Conservation (phyloP, 2,797 vertebrate species). For the Thalassophryne amazonica region DNA sequence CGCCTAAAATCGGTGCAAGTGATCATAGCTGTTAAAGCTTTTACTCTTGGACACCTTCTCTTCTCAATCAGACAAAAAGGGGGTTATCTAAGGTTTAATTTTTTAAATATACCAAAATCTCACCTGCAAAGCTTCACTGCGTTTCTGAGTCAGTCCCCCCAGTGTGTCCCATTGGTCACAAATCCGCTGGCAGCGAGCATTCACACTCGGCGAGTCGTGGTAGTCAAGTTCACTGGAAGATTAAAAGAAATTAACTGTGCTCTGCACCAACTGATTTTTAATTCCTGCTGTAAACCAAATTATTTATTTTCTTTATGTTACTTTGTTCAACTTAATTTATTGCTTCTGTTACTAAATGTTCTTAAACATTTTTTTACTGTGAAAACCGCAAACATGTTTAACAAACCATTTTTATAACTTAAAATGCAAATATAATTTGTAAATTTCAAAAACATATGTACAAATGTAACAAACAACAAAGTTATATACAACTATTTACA, state of each 20-base stretch:
- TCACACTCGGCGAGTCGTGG: conserved; percentile 96
- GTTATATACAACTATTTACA: too few species aligned
- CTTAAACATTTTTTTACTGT: too few species aligned
- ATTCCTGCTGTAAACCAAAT: neutral
- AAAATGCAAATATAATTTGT: too few species aligned
- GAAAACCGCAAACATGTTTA: too few species aligned
- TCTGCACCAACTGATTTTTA: neutral
- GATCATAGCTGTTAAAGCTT: neutral
- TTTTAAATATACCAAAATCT: conserved; percentile 28
- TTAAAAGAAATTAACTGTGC: conserved; percentile 9
- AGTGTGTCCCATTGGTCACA: conserved; percentile 97
- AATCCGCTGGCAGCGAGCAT: conserved; percentile 94
- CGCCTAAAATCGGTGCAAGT: neutral
- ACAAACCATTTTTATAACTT: too few species aligned
- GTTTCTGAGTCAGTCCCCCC: conserved; percentile 91
- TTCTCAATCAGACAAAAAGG: neutral
- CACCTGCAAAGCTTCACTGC: conserved; percentile 94
- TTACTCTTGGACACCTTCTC: neutral
- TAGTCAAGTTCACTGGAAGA: conserved; percentile 93
- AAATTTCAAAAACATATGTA: too few species aligned
- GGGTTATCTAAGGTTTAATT: neutral
- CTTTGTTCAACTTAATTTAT: too few species aligned
- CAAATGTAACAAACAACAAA: too few species aligned
- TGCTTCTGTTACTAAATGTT: too few species aligned
- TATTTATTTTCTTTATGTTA: too few species aligned